A percentile compares a stretch with the other conserved stretches of the same genome.
Evolutionary conservation across 2,113 vertebrate species (phyloP).

Genomic region (Paracanthobrama guichenoti): DNA sequence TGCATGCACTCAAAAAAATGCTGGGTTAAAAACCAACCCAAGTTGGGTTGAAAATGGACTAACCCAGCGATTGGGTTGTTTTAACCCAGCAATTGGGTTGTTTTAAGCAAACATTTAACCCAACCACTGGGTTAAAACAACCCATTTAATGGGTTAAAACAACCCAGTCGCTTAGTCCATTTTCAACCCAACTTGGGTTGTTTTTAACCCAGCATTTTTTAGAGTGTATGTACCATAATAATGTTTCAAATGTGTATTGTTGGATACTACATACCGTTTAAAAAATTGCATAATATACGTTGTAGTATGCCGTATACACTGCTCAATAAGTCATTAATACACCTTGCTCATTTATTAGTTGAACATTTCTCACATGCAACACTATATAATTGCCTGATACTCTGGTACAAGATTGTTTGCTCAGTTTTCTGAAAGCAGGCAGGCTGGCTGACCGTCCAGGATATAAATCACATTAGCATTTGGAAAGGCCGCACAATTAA

Average conservation of each 20-base stretch:
- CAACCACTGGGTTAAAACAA: no score
- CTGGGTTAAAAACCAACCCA: no score
- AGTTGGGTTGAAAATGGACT: no score
- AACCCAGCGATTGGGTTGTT: no score
- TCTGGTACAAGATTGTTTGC: neutral
- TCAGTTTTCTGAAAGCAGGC: neutral
- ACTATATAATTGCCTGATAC: neutral
- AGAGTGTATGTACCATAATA: no score
- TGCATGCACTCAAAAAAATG: no score
- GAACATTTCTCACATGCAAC: neutral
- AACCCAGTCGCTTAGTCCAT: no score
- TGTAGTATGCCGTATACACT: neutral
- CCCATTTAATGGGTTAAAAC: no score
- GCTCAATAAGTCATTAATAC: neutral
- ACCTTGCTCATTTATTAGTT: neutral
- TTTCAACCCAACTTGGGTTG: no score
- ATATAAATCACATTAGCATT: conserved; percentile 14
- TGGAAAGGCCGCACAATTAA: neutral
- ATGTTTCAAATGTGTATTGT: neutral
- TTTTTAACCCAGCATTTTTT: no score
- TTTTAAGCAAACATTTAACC: no score
- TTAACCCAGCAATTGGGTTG: no score
- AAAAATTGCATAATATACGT: neutral
- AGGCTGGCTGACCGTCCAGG: conserved; percentile 8
- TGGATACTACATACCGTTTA: neutral